Conservation (phyloP, 2,888 invertebrate genomes). For the Tinea semifulvella region DNA sequence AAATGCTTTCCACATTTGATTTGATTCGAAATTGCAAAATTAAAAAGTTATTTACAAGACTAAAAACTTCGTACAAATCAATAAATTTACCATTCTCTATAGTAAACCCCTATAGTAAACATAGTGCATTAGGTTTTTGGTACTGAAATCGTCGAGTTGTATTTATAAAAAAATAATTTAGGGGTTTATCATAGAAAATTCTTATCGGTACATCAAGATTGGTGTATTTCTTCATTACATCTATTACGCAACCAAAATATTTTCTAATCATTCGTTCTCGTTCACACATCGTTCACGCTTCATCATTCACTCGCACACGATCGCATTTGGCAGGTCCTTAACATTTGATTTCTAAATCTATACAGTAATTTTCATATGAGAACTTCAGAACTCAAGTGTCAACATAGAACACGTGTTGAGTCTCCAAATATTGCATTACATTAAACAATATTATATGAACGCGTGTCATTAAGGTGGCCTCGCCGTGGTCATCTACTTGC, state of each 20-base stretch:
- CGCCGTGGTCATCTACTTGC: slow-evolving; percentile 31
- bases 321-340: slow-evolving; percentile 62
- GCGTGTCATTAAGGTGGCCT: background rate
- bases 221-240: slow-evolving; percentile 58
- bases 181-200: slow-evolving; percentile 44
- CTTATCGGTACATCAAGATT: slow-evolving; percentile 42
- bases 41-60: slow-evolving; percentile 61
- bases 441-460: slow-evolving; percentile 25
- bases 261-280: slow-evolving; percentile 26
- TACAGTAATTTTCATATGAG: slow-evolving; percentile 43
- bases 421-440: slow-evolving; percentile 16
- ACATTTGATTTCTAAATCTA: slow-evolving; percentile 18
- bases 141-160: slow-evolving; percentile 2
- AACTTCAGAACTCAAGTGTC: slow-evolving; percentile 29
- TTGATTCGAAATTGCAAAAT: slow-evolving; percentile 55
- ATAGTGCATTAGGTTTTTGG: slow-evolving; percentile 9
- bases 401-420: slow-evolving; percentile 26
- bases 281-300: slow-evolving; percentile 18
- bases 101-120: slow-evolving; percentile 33
- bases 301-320: slow-evolving; percentile 20
- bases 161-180: slow-evolving; percentile 14
- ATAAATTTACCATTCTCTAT: slow-evolving; percentile 36
- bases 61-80: slow-evolving; percentile 54
- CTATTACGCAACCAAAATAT: slow-evolving; percentile 49
- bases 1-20: slow-evolving; percentile 63